Evolutionary conservation across 2,797 vertebrate species (phyloP), one percentile per base, ranked within the genome.

Genomic region (Echiichthys vipera): DNA sequence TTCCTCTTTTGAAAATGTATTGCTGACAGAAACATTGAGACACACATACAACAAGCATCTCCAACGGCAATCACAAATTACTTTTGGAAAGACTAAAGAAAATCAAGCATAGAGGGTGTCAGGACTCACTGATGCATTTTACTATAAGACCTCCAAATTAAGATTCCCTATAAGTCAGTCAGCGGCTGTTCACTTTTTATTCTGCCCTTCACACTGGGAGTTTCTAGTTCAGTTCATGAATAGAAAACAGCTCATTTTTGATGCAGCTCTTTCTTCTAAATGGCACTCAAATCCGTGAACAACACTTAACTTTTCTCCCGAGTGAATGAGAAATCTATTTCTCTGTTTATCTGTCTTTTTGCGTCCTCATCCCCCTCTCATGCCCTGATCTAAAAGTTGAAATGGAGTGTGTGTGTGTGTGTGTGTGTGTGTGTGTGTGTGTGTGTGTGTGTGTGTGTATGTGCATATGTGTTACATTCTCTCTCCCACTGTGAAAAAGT

Each of bases 401-500:
- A 82, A 80, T 71, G 40, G 62, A 58, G 74, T 69, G 72, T 64
- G 68, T 58, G 50, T 65, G 47, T 39, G 25, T 67, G 71, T 75
- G 64, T 69, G 30, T 77, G 58, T 63, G 71, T 77, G 66, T 53
- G 78, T 64, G 65, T 78, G 68, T 62, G 46, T 58, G 58, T 65
- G 49, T 61, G 68, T 62, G 61, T 66, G 62, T 66, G 78, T 32
- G 43, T 14, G 15, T 57, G 47, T 49, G 36, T 43, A 59, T 63
- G 59, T 53, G 57, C 7, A 6, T 3, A 10, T 71, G 76, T 61
- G 71, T 75, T 84, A 47, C 58, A 62, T 50, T 59, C 59, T 58
- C 64, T 83, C 65, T 58, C 76, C 71, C 62, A 56, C 85, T 84
- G 86, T 85, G 81, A 87, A 89, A 92, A 87, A 91, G 84, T 85